Conservation (phyloP, 2,888 invertebrate genomes). For the Mesorhabditis belari region DNA sequence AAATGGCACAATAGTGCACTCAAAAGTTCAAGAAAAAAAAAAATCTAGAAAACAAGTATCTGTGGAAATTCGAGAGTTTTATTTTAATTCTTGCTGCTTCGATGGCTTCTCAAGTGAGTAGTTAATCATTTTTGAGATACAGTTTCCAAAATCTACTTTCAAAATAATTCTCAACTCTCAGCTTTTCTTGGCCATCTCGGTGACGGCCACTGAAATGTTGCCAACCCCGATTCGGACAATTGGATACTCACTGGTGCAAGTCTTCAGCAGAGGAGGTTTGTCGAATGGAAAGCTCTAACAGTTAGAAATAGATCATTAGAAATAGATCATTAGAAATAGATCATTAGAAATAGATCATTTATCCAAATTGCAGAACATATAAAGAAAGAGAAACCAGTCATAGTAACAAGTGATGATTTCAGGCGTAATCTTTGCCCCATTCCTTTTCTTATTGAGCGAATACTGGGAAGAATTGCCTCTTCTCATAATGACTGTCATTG, state of each 20-base stretch:
- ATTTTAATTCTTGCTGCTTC: not conserved
- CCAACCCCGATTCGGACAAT: slow-evolving; percentile 23
- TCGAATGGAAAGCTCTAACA: no score
- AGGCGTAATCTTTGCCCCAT: not conserved
- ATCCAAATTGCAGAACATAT: no score
- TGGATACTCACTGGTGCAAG: not conserved
- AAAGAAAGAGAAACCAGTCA: no score
- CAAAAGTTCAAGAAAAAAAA: no score
- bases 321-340: no score
- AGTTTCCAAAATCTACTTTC: no score
- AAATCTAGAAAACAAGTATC: no score
- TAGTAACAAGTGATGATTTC: not conserved
- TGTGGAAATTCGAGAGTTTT: no score
- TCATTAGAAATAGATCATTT: no score
- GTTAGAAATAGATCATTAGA: no score
- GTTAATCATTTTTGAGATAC: not conserved
- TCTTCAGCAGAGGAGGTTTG: not conserved
- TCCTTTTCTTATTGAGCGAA: not conserved
- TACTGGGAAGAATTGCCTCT: not conserved
- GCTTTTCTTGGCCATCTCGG: not conserved
- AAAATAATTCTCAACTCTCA: not conserved
- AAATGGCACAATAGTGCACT: no score
- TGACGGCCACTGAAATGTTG: slow-evolving; percentile 12
- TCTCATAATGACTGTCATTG: not conserved
- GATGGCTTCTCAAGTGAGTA: not conserved